Percentiles rank a stretch among this genome's conserved stretches.
Evolutionary conservation across 2,113 vertebrate genomes (phyloP).

Genomic region (Brienomyrus longianalis): DNA sequence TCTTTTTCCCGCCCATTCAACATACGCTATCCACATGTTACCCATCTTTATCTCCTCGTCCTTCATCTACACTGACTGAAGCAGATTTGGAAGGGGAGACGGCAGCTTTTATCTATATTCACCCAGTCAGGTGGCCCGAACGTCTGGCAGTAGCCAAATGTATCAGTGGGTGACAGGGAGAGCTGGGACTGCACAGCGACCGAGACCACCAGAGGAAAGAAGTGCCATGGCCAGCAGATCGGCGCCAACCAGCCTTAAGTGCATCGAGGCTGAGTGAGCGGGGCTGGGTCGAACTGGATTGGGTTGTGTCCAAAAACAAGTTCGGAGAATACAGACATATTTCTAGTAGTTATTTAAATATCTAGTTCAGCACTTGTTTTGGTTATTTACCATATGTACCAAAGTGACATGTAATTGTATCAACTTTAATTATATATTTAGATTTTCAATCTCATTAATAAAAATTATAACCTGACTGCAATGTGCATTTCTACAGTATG

Average conservation of each 20-base stretch:
- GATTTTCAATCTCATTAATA: not conserved
- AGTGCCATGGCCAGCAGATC: not conserved
- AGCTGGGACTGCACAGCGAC: not conserved
- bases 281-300: not conserved
- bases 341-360: not conserved
- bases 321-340: not conserved
- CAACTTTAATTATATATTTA: not conserved
- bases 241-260: not conserved
- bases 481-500: not conserved
- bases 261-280: not conserved
- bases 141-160: not conserved
- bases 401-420: not conserved
- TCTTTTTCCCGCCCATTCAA: not conserved
- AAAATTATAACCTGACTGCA: not conserved
- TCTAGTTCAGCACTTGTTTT: not conserved
- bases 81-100: not conserved
- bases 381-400: not conserved
- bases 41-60: not conserved
- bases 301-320: not conserved
- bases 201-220: not conserved
- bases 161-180: not conserved
- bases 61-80: not conserved
- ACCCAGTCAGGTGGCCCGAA: not conserved
- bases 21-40: not conserved
- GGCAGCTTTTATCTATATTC: not conserved